phyloP scores from a whole-genome alignment of 2,888 invertebrate genomes.

The Orthosia gracilis region DNA sequence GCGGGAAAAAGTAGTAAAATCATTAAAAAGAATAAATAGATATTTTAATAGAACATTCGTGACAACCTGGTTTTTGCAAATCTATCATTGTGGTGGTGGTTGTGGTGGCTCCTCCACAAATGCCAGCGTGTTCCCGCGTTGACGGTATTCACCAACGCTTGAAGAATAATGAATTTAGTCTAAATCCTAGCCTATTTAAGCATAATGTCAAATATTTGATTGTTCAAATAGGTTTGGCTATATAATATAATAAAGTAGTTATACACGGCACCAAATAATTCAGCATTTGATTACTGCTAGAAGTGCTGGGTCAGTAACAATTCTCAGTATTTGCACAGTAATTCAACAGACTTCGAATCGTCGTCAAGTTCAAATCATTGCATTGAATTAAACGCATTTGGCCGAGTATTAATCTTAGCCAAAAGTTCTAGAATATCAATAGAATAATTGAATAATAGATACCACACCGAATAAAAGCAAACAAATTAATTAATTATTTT shows the following conservation, averaged over 20 bases:
- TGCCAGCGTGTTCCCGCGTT: background rate
- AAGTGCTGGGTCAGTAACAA: background rate
- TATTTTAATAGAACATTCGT: too few species aligned
- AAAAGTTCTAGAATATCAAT: background rate
- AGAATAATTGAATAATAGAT: background rate
- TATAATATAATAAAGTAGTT: background rate
- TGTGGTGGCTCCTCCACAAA: too few species aligned
- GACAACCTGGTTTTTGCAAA: too few species aligned
- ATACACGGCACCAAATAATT: background rate
- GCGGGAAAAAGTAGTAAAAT: too few species aligned
- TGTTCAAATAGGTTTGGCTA: too few species aligned
- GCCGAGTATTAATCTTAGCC: background rate
- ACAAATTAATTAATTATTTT: too few species aligned
- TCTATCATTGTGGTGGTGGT: too few species aligned
- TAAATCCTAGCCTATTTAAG: background rate
- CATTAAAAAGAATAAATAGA: too few species aligned
- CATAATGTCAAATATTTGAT: too few species aligned
- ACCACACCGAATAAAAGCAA: background rate
- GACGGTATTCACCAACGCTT: background rate
- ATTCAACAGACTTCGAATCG: background rate
- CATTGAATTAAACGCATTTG: conserved; percentile 2
- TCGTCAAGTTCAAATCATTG: background rate
- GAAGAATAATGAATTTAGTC: background rate
- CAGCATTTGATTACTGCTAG: background rate
- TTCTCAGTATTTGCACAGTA: conserved; percentile 8